phyloP scores from a whole-genome alignment of 2,888 invertebrate genomes.

The Eristalinus aeneus region DNA sequence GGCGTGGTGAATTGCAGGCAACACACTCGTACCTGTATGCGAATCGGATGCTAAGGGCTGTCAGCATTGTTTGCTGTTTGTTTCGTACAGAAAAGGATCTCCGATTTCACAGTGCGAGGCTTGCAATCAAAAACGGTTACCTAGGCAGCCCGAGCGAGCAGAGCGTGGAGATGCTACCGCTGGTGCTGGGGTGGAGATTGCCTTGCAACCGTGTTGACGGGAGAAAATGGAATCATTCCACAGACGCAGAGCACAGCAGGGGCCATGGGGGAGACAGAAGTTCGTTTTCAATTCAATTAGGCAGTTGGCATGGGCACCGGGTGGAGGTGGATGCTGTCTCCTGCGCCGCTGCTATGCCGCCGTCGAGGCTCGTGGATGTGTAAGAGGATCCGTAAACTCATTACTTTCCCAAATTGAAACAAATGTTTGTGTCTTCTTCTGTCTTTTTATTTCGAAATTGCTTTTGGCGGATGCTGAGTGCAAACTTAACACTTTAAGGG shows the following conservation, averaged over 20 bases:
- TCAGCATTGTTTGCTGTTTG: slow-evolving; percentile 50
- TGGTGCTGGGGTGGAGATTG: slow-evolving; percentile 7
- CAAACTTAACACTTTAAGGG: slow-evolving; percentile 12
- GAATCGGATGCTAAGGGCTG: slow-evolving; percentile 38
- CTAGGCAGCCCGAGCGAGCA: slow-evolving; percentile 28
- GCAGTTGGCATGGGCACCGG: slow-evolving; percentile 59
- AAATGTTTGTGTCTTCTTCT: background rate
- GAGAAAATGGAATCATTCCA: slow-evolving; percentile 21
- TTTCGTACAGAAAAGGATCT: slow-evolving; percentile 44
- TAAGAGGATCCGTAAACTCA: slow-evolving; percentile 51
- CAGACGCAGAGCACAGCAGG: slow-evolving; percentile 1
- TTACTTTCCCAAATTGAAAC: slow-evolving; percentile 17
- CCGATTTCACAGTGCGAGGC: slow-evolving; percentile 57
- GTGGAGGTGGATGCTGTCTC: slow-evolving; percentile 3
- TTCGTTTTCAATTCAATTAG: slow-evolving; percentile 64
- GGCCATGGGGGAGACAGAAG: slow-evolving; percentile 21
- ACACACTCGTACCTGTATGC: background rate
- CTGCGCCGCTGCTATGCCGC: background rate
- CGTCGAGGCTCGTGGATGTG: background rate
- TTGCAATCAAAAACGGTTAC: slow-evolving; percentile 64
- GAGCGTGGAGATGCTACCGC: background rate
- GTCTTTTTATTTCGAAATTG: slow-evolving; percentile 14
- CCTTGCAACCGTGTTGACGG: background rate
- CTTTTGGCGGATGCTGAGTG: slow-evolving; percentile 16
- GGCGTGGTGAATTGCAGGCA: slow-evolving; percentile 22